Conservation (phyloP, 1,140 invertebrate genomes). For the Dendrolimus punctatus region DNA sequence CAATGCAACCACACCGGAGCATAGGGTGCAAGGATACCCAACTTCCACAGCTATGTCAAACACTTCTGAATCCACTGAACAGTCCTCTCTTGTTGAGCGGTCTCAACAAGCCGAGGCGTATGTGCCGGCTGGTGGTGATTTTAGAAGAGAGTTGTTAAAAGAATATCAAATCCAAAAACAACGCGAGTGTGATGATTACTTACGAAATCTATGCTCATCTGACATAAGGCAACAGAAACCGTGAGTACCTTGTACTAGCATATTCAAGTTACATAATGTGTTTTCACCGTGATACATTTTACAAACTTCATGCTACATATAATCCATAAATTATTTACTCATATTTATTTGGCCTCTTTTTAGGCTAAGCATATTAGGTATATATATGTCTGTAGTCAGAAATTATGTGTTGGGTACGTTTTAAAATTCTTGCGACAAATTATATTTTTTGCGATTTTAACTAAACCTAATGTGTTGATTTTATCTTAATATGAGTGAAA, state of each 20-base stretch:
- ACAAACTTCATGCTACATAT: too few relatives aligned
- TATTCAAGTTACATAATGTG: too few relatives aligned
- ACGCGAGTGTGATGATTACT: constrained; percentile 58
- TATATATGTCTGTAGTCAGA: too few relatives aligned
- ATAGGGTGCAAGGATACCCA: constrained; percentile 46
- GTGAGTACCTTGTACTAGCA: constrained; percentile 47
- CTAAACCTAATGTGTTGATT: too few relatives aligned
- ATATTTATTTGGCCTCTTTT: too few relatives aligned
- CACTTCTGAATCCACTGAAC: constrained; percentile 46
- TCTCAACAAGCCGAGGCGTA: constrained; percentile 39
- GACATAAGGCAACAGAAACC: constrained; percentile 74
- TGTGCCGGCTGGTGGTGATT: constrained; percentile 71
- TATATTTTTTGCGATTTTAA: too few relatives aligned
- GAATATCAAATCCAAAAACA: constrained; percentile 84
- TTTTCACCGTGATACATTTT: too few relatives aligned
- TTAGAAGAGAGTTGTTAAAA: constrained; percentile 78
- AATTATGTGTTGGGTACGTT: too few relatives aligned
- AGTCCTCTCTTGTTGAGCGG: constrained; percentile 36
- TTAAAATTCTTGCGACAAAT: too few relatives aligned
- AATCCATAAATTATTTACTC: too few relatives aligned
- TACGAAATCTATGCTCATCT: constrained; percentile 53
- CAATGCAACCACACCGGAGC: constrained; percentile 54
- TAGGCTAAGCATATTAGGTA: too few relatives aligned
- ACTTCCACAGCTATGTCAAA: constrained; percentile 63
- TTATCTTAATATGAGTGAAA: too few relatives aligned